Percentiles rank a stretch among this genome's conserved stretches.
phyloP scores from a whole-genome alignment of 2,888 invertebrate genomes.

The Lithophane socia region DNA sequence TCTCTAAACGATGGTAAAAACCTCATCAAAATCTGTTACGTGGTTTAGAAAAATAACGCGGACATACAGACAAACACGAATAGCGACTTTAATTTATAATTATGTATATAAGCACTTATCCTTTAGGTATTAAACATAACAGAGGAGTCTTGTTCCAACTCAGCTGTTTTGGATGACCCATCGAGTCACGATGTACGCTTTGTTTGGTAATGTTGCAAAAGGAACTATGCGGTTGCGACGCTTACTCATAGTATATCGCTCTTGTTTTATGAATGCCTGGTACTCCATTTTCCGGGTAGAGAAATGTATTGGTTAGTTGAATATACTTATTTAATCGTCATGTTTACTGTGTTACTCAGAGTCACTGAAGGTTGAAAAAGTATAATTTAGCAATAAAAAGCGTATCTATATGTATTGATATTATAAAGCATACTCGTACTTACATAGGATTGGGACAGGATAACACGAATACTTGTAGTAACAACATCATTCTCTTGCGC shows the following conservation, averaged over 20 bases:
- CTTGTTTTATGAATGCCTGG: constrained; percentile 38
- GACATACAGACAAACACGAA: no score
- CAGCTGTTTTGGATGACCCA: constrained; percentile 30
- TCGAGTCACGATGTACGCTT: constrained; percentile 11
- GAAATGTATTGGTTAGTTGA: constrained; percentile 40
- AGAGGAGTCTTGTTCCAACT: neutral
- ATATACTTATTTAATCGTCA: constrained; percentile 22
- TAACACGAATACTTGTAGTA: neutral
- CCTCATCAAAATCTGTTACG: no score
- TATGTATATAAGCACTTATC: no score
- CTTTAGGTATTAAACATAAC: neutral
- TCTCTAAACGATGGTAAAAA: no score
- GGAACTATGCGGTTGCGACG: constrained; percentile 2
- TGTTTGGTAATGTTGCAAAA: constrained; percentile 33
- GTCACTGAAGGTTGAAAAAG: neutral
- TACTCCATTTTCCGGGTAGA: constrained; percentile 41
- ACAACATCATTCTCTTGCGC: no score
- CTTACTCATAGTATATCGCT: constrained; percentile 47
- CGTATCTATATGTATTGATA: neutral
- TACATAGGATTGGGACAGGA: neutral
- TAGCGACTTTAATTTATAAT: no score
- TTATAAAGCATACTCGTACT: neutral
- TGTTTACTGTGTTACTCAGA: neutral
- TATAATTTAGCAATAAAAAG: neutral
- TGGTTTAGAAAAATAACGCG: no score